Percentiles rank a stretch among this genome's conserved stretches.
phyloP scores from a whole-genome alignment of 1,140 invertebrate species.

The Spodoptera frugiperda region DNA sequence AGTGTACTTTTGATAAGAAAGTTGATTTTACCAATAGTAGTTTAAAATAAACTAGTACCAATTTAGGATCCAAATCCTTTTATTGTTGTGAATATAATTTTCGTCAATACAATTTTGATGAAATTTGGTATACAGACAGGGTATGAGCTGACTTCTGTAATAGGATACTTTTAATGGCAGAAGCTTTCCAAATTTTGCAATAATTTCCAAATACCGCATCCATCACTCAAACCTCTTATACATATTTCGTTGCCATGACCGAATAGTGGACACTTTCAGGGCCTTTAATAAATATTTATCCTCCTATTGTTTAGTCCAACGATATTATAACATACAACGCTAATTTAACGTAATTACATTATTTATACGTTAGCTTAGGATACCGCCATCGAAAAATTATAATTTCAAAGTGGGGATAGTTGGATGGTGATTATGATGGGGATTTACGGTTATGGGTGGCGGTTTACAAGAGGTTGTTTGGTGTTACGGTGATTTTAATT shows the following conservation, averaged over 20 bases:
- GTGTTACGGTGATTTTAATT: neutral
- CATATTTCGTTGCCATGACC: constrained; percentile 19
- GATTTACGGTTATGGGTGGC: constrained; percentile 5
- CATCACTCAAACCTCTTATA: too few species aligned
- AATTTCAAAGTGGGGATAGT: constrained; percentile 16
- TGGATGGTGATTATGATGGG: constrained; percentile 13
- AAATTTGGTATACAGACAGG: too few species aligned
- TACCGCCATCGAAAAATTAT: constrained; percentile 37
- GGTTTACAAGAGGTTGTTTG: neutral
- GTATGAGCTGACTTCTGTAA: too few species aligned
- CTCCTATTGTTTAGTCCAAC: constrained; percentile 46
- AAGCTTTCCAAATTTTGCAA: too few species aligned
- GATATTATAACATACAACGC: constrained; percentile 42
- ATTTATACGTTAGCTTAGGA: constrained; percentile 46
- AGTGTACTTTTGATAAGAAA: too few species aligned
- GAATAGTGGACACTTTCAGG: constrained; percentile 47
- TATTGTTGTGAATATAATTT: too few species aligned
- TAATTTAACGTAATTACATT: constrained; percentile 45
- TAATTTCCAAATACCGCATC: constrained; percentile 16
- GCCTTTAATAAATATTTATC: constrained; percentile 51
- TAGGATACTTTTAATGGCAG: too few species aligned
- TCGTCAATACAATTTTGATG: too few species aligned
- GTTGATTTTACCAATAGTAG: too few species aligned
- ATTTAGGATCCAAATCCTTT: too few species aligned
- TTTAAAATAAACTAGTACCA: too few species aligned